phyloP scores from a whole-genome alignment of 2,797 vertebrate species.

The Esox lucius region DNA sequence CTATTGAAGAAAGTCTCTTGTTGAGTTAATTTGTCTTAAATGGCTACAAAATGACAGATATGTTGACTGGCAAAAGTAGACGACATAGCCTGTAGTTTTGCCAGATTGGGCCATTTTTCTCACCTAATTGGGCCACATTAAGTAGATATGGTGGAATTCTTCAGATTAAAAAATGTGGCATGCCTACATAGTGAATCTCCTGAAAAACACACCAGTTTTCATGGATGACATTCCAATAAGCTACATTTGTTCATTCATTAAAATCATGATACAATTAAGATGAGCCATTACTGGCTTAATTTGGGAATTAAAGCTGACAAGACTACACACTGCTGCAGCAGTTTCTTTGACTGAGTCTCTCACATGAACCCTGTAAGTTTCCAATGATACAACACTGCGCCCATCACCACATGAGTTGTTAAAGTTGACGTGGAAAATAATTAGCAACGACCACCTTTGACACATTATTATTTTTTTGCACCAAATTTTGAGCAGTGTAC shows the following conservation, averaged over 20 bases:
- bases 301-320: slow-evolving; percentile 51
- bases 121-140: neutral
- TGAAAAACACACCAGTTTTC: slow-evolving; percentile 46
- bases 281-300: slow-evolving; percentile 62
- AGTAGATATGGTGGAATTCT: neutral
- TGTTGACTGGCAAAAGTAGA: neutral
- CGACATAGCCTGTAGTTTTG: too few relatives aligned
- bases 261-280: slow-evolving; percentile 64
- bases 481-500: neutral
- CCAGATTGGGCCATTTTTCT: too few relatives aligned
- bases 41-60: neutral
- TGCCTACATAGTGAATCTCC: neutral
- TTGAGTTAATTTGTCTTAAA: too few relatives aligned
- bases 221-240: slow-evolving; percentile 55
- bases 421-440: slow-evolving; percentile 19
- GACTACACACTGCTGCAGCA: slow-evolving; percentile 32
- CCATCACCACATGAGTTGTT: neutral
- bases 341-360: neutral
- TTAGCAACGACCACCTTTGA: slow-evolving; percentile 4
- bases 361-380: slow-evolving; percentile 7
- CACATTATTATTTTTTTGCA: neutral
- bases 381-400: neutral
- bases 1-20: too few relatives aligned
- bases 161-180: neutral
- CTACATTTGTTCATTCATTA: slow-evolving; percentile 60